These are phyloP conservation scores for Himalopsyche anomala DNA, from an alignment of 2,888 invertebrate genomes.

Conservation along the genomic window DNA sequence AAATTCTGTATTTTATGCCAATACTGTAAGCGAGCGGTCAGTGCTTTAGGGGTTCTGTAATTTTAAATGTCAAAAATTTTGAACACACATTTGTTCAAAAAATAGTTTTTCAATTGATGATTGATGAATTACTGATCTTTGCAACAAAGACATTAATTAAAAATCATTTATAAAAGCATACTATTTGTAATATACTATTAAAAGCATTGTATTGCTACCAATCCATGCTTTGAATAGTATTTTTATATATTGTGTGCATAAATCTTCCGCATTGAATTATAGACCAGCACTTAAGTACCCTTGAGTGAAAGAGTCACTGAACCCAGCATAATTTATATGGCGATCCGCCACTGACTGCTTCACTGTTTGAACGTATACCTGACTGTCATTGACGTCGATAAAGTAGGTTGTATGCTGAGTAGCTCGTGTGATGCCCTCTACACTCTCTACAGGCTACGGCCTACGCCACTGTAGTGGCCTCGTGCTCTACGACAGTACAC, in stretches of 20 bases:
- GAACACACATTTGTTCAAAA: no score
- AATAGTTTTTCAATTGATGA: no score
- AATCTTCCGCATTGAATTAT: constrained; percentile 2
- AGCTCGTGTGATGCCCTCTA: not conserved
- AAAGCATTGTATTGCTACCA: not conserved
- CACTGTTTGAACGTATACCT: not conserved
- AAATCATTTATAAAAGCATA: no score
- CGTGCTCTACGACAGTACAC: not conserved
- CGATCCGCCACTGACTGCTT: constrained; percentile 5
- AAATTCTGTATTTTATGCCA: no score
- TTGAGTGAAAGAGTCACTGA: not conserved
- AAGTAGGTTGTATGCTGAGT: not conserved
- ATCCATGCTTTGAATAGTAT: not conserved
- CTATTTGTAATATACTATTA: no score
- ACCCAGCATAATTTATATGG: constrained; percentile 34
- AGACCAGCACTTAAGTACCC: constrained; percentile 9
- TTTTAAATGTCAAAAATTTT: no score
- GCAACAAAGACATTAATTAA: no score
- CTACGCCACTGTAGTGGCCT: not conserved
- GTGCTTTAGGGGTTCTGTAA: no score
- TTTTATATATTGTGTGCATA: not conserved
- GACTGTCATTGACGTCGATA: constrained; percentile 13
- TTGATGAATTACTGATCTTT: no score
- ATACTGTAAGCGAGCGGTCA: no score
- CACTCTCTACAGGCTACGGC: not conserved